Evolutionary conservation across 2,113 vertebrate species (phyloP).

Genomic region (Gallinago jamesoni): DNA sequence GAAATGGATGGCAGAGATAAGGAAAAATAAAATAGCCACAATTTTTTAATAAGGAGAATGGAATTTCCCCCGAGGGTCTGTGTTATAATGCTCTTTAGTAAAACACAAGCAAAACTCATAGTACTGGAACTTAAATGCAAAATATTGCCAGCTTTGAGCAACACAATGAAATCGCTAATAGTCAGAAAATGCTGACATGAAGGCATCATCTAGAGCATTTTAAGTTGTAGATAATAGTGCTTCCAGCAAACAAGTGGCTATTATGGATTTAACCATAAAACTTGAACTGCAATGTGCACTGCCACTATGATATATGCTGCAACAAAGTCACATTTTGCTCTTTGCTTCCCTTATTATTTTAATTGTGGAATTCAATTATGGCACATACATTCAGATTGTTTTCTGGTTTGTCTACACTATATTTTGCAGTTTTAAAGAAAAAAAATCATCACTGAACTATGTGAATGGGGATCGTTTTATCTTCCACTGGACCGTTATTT

Average conservation of each 20-base stretch:
- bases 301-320: not conserved
- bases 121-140: not conserved
- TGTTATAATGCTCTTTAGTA: not conserved
- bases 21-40: conserved; percentile 56
- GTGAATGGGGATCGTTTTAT: not conserved
- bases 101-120: conserved; percentile 3
- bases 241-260: not conserved
- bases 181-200: not conserved
- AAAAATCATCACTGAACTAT: not conserved
- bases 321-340: not conserved
- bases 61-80: conserved; percentile 3
- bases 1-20: conserved; percentile 65
- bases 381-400: not conserved
- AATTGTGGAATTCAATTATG: not conserved
- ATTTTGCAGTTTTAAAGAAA: not conserved
- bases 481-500: not conserved
- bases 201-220: not conserved
- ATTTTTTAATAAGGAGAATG: conserved; percentile 49
- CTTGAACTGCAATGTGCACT: not conserved
- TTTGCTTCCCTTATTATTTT: not conserved
- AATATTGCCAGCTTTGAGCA: not conserved
- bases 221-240: not conserved
- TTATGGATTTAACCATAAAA: not conserved
- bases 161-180: not conserved
- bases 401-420: not conserved